A percentile compares a stretch with the other conserved stretches of the same genome.
phyloP scores from a whole-genome alignment of 2,113 vertebrate species.

The Paracanthobrama guichenoti region DNA sequence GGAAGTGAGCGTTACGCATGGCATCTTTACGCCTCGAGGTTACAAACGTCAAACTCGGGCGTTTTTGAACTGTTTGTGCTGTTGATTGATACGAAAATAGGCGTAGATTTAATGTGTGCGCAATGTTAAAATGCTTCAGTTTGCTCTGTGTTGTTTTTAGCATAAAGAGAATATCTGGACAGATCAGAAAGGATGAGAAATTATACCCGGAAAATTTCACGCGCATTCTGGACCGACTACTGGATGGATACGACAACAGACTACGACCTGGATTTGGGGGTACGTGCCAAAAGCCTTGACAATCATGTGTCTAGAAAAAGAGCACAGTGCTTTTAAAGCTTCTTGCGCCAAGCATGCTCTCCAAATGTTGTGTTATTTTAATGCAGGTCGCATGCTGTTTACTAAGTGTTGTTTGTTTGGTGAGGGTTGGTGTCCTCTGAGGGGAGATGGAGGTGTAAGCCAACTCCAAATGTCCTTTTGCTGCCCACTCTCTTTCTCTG shows the following conservation, averaged over 20 bases:
- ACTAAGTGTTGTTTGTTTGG: slow-evolving; percentile 30
- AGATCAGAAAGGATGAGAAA: slow-evolving; percentile 87
- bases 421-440: slow-evolving; percentile 30
- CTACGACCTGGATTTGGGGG: slow-evolving; percentile 97
- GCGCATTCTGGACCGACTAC: slow-evolving; percentile 91
- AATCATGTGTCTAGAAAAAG: neutral
- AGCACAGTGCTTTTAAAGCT: neutral
- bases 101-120: slow-evolving; percentile 10
- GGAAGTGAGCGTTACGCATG: slow-evolving; percentile 42
- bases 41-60: slow-evolving; percentile 6
- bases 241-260: slow-evolving; percentile 98
- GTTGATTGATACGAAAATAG: slow-evolving; percentile 2
- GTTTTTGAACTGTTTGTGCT: neutral
- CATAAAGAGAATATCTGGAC: slow-evolving; percentile 82
- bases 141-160: slow-evolving; percentile 68
- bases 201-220: slow-evolving; percentile 96
- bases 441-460: slow-evolving; percentile 9
- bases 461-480: slow-evolving; percentile 37
- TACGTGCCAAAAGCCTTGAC: slow-evolving; percentile 62
- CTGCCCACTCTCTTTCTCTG: slow-evolving; percentile 38
- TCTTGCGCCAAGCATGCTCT: neutral
- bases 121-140: slow-evolving; percentile 35
- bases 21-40: slow-evolving; percentile 14
- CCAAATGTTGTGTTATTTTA: neutral
- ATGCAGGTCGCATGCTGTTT: slow-evolving; percentile 19